These are phyloP conservation scores for Pseudopodoces humilis DNA, from an alignment of 2,113 vertebrate species.

Conservation along the genomic window DNA sequence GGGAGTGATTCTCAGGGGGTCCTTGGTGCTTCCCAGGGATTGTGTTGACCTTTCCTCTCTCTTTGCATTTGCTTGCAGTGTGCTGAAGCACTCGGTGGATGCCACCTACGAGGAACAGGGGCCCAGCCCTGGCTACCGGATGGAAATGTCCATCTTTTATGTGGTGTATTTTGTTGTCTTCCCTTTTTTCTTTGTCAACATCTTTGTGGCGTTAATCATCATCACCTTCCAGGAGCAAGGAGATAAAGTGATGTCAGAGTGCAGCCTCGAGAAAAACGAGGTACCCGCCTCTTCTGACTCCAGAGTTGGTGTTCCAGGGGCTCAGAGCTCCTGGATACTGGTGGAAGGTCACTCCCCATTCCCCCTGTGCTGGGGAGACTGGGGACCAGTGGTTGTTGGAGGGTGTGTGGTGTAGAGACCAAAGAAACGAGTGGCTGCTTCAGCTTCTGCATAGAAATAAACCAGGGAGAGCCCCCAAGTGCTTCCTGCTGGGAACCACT, in stretches of 20 bases:
- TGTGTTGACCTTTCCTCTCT: conserved; percentile 15
- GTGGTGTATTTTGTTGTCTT: conserved; percentile 98
- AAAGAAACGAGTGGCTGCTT: not conserved
- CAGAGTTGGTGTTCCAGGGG: not conserved
- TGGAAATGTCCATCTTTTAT: conserved; percentile 98
- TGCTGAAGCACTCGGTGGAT: conserved; percentile 95
- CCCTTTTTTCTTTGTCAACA: conserved; percentile 99
- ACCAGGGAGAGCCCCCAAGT: not conserved
- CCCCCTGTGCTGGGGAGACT: not conserved
- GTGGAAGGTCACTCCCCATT: fast-evolving
- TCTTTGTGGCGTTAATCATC: conserved; percentile 97
- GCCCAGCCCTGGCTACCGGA: conserved; percentile 92
- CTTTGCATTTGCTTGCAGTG: conserved; percentile 75
- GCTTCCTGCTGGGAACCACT: not conserved
- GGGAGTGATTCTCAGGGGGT: not conserved
- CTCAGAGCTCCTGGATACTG: not conserved
- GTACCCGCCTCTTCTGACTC: conserved; percentile 59
- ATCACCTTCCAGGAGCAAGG: conserved; percentile 99
- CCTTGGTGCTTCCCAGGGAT: not conserved
- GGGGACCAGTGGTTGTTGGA: not conserved
- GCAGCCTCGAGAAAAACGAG: conserved; percentile 97
- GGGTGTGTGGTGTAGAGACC: not conserved
- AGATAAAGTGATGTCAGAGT: conserved; percentile 95
- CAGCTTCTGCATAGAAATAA: not conserved
- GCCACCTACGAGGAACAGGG: conserved; percentile 94